Evolutionary conservation across 37 sponge, comb jelly and placozoan species (phyloP).

Genomic region (Oopsacas minuta): DNA sequence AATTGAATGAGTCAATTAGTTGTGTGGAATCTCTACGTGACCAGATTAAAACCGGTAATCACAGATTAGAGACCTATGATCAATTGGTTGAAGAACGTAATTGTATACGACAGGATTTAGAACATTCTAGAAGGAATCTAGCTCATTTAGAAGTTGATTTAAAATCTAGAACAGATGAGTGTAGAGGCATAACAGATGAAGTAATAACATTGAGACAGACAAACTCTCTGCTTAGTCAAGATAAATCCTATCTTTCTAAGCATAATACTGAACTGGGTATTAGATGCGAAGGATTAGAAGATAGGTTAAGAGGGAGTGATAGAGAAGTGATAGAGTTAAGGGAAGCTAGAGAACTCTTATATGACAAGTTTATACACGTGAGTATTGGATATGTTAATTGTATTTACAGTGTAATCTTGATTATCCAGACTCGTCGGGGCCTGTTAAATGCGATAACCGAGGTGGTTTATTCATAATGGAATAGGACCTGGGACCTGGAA

Average conservation of each 20-base stretch:
- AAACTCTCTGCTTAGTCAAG: conserved; percentile 45
- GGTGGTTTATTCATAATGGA: no score
- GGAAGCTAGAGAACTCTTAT: conserved; percentile 45
- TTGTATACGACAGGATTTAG: neutral
- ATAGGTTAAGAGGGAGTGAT: conserved; percentile 27
- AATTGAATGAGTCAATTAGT: neutral
- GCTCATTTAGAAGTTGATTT: neutral
- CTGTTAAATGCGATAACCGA: no score
- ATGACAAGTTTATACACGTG: conserved; percentile 36
- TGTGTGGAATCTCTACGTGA: neutral
- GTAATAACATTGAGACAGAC: conserved; percentile 27
- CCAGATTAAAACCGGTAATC: neutral
- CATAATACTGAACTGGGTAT: conserved; percentile 37
- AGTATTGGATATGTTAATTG: no score
- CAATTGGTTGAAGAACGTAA: neutral
- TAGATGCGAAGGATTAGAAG: conserved; percentile 26
- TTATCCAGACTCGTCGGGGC: no score
- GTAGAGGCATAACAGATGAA: neutral
- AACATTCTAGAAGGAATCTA: neutral
- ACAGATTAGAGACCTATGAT: neutral
- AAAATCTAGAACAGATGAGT: neutral
- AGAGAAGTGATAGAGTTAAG: conserved; percentile 31
- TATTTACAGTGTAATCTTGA: no score
- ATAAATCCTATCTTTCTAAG: conserved; percentile 61
- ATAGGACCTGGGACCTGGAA: no score